Conservation (phyloP, 1,140 invertebrate genomes). For the Parapsyche elsis region DNA sequence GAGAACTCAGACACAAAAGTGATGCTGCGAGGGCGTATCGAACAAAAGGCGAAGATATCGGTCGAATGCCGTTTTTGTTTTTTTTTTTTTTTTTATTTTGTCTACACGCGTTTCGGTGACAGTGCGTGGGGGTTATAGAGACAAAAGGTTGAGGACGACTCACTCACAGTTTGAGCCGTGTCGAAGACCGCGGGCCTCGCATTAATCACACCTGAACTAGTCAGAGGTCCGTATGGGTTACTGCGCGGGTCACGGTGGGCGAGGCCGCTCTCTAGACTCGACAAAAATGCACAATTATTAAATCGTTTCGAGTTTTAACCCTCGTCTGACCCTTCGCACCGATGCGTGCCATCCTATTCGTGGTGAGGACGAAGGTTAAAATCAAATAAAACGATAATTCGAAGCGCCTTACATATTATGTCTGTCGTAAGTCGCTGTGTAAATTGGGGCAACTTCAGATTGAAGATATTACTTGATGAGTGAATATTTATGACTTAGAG, state of each 20-base stretch:
- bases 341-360: not conserved
- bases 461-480: too few species aligned
- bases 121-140: conserved; percentile 10
- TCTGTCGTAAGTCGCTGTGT: too few species aligned
- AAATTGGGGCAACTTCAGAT: too few species aligned
- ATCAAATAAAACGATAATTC: not conserved
- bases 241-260: conserved; percentile 21
- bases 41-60: too few species aligned
- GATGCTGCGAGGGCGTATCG: too few species aligned
- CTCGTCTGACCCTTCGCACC: not conserved
- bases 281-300: not conserved
- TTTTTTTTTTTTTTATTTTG: too few species aligned
- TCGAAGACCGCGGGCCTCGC: conserved; percentile 1
- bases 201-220: not conserved
- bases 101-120: conserved; percentile 13
- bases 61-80: too few species aligned
- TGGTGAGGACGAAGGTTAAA: not conserved
- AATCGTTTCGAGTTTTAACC: not conserved
- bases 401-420: not conserved
- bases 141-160: not conserved
- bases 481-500: too few species aligned
- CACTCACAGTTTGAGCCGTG: too few species aligned
- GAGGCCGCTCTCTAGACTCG: conserved; percentile 24
- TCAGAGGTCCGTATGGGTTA: not conserved
- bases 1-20: too few species aligned